These are phyloP conservation scores for Agrilus mali DNA, from an alignment of 2,888 invertebrate species.

Conservation along the genomic window DNA sequence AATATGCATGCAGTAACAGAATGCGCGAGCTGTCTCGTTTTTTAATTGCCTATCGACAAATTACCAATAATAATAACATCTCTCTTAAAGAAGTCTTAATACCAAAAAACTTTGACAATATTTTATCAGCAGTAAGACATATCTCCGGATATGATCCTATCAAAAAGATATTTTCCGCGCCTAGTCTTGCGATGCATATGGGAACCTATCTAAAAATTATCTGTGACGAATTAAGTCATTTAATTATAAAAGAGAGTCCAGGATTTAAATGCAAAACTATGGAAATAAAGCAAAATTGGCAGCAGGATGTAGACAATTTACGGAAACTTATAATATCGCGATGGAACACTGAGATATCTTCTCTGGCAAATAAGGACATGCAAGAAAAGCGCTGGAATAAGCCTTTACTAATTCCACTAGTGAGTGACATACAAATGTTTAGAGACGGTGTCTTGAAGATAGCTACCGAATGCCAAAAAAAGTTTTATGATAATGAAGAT, in stretches of 20 bases:
- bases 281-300: slow-evolving; percentile 1
- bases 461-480: slow-evolving; percentile 4
- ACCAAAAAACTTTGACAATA: too few relatives aligned
- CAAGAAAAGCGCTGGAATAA: slow-evolving; percentile 13
- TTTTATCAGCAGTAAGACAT: too few relatives aligned
- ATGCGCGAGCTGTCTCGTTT: too few relatives aligned
- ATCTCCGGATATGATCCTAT: too few relatives aligned
- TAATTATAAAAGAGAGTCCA: slow-evolving; percentile 12
- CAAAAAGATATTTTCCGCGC: too few relatives aligned
- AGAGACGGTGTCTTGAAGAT: slow-evolving; percentile 7
- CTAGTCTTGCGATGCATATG: too few relatives aligned
- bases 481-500: slow-evolving; percentile 5
- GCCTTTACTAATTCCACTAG: slow-evolving; percentile 10
- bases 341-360: slow-evolving; percentile 3
- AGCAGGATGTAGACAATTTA: not conserved
- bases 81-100: too few relatives aligned
- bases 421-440: slow-evolving; percentile 10
- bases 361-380: slow-evolving; percentile 10
- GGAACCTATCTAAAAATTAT: slow-evolving; percentile 11
- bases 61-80: too few relatives aligned
- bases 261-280: slow-evolving; percentile 12
- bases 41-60: too few relatives aligned
- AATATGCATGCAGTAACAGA: too few relatives aligned
- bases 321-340: slow-evolving; percentile 1
- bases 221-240: slow-evolving; percentile 13